A percentile compares a stretch with the other conserved stretches of the same genome.
Evolutionary conservation across 2,888 invertebrate species (phyloP).

Genomic region (Panorpa germanica): DNA sequence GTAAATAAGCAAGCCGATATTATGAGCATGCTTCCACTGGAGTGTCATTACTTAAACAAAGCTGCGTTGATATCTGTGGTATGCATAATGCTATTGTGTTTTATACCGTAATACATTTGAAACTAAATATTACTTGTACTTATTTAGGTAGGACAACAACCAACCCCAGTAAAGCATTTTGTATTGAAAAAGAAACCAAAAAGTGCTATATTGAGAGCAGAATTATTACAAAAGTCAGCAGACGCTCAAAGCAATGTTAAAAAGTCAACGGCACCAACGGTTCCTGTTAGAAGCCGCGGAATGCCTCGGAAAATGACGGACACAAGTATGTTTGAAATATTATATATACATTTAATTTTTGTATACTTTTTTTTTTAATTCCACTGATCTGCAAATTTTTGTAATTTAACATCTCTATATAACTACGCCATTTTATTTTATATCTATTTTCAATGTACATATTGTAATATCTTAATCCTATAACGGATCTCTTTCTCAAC

Average conservation of each 20-base stretch:
- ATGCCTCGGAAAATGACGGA: slow-evolving; percentile 96
- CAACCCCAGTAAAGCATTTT: slow-evolving; percentile 78
- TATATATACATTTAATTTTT: not conserved
- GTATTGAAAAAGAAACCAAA: slow-evolving; percentile 86
- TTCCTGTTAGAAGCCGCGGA: slow-evolving; percentile 68
- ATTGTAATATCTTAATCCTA: too few relatives aligned
- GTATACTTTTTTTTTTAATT: slow-evolving; percentile 9
- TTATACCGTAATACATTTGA: not conserved
- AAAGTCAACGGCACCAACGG: slow-evolving; percentile 72
- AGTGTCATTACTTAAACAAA: slow-evolving; percentile 92
- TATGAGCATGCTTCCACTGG: slow-evolving; percentile 73
- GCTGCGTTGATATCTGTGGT: slow-evolving; percentile 77
- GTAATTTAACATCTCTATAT: slow-evolving; percentile 3
- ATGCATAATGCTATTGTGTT: slow-evolving; percentile 10
- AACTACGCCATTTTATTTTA: too few relatives aligned
- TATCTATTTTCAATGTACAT: too few relatives aligned
- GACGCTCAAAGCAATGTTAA: slow-evolving; percentile 80
- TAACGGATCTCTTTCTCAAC: too few relatives aligned
- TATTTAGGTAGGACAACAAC: slow-evolving; percentile 54
- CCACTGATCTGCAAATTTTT: slow-evolving; percentile 6
- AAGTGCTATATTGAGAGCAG: slow-evolving; percentile 75
- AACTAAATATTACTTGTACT: not conserved
- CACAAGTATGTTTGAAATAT: slow-evolving; percentile 42
- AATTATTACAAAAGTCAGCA: slow-evolving; percentile 76
- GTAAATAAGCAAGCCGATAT: slow-evolving; percentile 65